A percentile compares a stretch with the other conserved stretches of the same genome.
Conservation (phyloP, 2,797 vertebrate genomes). For the Chromis chromis region DNA sequence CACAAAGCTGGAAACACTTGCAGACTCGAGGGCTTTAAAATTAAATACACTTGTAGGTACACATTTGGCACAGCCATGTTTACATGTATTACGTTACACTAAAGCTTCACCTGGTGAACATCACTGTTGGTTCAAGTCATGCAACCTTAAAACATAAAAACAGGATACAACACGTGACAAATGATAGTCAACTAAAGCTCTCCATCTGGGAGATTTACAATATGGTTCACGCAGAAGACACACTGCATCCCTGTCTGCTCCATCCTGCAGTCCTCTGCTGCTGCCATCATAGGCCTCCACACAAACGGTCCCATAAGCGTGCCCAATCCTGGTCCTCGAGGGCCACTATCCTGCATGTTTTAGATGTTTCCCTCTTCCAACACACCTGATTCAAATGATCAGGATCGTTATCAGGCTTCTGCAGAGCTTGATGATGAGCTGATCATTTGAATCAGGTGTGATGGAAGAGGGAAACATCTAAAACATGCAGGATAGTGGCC, state of each 20-base stretch:
- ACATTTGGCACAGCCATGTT: slow-evolving; percentile 31
- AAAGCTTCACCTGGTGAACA: slow-evolving; percentile 6
- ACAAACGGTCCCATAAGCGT: neutral
- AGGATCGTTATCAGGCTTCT: too few relatives aligned
- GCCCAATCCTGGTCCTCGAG: too few relatives aligned
- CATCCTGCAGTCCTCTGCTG: slow-evolving; percentile 1
- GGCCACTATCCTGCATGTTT: too few relatives aligned
- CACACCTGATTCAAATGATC: too few relatives aligned
- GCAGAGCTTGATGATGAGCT: too few relatives aligned
- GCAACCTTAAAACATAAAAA: slow-evolving; percentile 27
- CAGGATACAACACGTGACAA: neutral
- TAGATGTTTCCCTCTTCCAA: too few relatives aligned
- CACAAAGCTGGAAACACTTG: slow-evolving; percentile 10
- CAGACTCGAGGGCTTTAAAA: neutral
- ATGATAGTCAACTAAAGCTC: neutral
- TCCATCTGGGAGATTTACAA: neutral
- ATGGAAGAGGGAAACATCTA: too few relatives aligned
- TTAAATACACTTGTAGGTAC: slow-evolving; percentile 19
- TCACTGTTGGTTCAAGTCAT: slow-evolving; percentile 29
- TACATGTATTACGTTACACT: neutral
- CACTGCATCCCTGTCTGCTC: neutral
- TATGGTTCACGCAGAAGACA: slow-evolving; percentile 12
- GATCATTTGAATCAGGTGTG: too few relatives aligned
- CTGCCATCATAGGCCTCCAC: neutral
- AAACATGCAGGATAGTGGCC: too few relatives aligned